A percentile compares a stretch with the other conserved stretches of the same genome.
Conservation (phyloP, 2,797 vertebrate species). For the Acipenser oxyrinchus region DNA sequence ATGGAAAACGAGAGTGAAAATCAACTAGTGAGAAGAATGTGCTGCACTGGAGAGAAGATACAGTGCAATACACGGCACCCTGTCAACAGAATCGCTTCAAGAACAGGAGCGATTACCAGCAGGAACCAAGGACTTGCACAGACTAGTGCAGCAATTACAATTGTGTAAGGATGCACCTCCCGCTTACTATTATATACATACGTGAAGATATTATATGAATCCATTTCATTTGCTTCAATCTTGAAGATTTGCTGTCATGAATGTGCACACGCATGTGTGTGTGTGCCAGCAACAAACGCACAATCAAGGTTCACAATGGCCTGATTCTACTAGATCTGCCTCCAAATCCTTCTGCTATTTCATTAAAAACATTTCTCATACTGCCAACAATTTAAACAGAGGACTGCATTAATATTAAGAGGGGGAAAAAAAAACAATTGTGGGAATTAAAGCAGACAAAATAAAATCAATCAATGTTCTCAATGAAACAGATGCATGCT, state of each 20-base stretch:
- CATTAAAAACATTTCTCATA: conserved; percentile 66
- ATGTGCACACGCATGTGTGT: too few species aligned
- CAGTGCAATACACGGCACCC: too few species aligned
- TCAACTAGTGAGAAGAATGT: too few species aligned
- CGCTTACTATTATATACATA: background rate
- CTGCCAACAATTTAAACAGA: conserved; percentile 51
- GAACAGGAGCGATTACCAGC: background rate
- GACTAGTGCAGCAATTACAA: background rate
- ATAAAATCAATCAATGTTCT: too few species aligned
- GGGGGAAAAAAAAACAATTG: too few species aligned
- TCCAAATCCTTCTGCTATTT: conserved; percentile 63
- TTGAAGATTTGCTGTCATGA: too few species aligned
- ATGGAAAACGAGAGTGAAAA: too few species aligned
- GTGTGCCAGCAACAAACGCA: conserved; percentile 44
- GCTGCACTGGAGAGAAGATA: too few species aligned
- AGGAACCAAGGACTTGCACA: background rate
- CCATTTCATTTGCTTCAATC: background rate
- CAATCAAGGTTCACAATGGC: conserved; percentile 62
- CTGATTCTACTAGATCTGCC: conserved; percentile 49
- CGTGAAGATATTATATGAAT: background rate
- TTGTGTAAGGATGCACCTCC: background rate
- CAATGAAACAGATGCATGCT: too few species aligned
- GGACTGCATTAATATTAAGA: conserved; percentile 48
- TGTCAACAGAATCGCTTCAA: too few species aligned
- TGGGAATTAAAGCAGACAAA: too few species aligned